Base-by-base conservation (phyloP, 2,888 invertebrate genomes). In the Tortricodes alternella region DNA sequence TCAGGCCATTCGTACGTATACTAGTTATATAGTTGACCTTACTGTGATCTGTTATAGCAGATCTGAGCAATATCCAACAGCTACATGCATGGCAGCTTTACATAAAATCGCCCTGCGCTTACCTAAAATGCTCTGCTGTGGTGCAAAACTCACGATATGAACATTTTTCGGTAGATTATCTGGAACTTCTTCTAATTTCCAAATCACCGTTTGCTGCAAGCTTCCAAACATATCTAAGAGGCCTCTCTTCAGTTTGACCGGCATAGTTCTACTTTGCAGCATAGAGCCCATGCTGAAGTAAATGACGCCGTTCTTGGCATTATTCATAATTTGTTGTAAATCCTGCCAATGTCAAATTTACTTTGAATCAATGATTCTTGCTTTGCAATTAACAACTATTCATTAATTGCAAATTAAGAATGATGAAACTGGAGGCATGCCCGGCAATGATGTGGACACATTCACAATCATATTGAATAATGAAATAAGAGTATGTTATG, bases 241-340 rank as follows among this genome's bases (percentile, higher is more conserved):
- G 0, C 65, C 68, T 3, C 55, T 59, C 55, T 80, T 82, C 1
- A 79, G 55, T 15, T 74, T 64, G 0, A 73, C 71, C 0, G 89
- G 83, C 59, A 91, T 70, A 0, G 70, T 63, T 11, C 73, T 78
- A 43, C 85, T 83, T 35, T 73, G 78, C 7, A 90, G 51, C 32
- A 80, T 83, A 0, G 89, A 83, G 0, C 92, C 92, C 80, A 92
- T 75, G 52, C 91, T 91, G 66, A 92, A 92, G 69, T 83, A 89
- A 32, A 92, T 80, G 0, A 88, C 83, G 1, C 92, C 92, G 44
- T 89, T 46, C 52, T 79, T 78, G 0, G 91, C 73, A 2, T 67
- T 67, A 44, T 91, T 85, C 68, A 91, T 70, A 9, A 88, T 70
- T 46, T 78, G 76, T 65, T 89, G 68, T 2, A 91, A 60, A 39